Conservation (phyloP, 1,140 invertebrate species). For the Olivierus martensii region DNA sequence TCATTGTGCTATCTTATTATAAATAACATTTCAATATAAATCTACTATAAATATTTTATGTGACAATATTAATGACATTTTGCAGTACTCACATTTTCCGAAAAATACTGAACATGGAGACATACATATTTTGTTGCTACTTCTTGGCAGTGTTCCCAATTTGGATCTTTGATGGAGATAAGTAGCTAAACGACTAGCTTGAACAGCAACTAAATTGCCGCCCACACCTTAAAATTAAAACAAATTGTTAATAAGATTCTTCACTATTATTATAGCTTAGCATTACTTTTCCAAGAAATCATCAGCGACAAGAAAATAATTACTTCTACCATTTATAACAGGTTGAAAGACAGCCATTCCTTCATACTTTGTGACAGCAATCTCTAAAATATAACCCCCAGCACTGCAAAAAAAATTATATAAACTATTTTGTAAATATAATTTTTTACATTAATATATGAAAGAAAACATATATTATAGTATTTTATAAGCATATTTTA, state of each 20-base stretch:
- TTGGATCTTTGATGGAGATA: slow-evolving; percentile 47
- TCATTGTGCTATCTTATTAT: too few species aligned
- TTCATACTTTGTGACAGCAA: slow-evolving; percentile 24
- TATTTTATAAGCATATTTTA: too few species aligned
- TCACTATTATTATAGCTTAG: too few species aligned
- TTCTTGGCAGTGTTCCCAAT: slow-evolving; percentile 51
- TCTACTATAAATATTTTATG: too few species aligned
- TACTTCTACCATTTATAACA: slow-evolving; percentile 33
- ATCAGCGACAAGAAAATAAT: too few species aligned
- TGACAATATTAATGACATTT: too few species aligned
- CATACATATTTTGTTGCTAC: slow-evolving; percentile 39
- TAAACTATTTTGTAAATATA: too few species aligned
- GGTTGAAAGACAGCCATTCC: slow-evolving; percentile 33
- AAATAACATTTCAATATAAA: too few species aligned
- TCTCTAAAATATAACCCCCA: slow-evolving; percentile 32
- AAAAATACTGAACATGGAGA: slow-evolving; percentile 67
- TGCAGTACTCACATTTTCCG: slow-evolving; percentile 55
- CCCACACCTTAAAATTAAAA: slow-evolving; percentile 73
- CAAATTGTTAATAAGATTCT: too few species aligned
- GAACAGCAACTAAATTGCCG: slow-evolving; percentile 84
- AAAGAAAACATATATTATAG: too few species aligned
- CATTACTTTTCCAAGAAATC: too few species aligned
- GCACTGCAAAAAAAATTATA: slow-evolving; percentile 17
- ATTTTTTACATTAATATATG: too few species aligned
- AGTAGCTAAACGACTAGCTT: slow-evolving; percentile 82